Evolutionary conservation across 1,140 invertebrate genomes (phyloP), one percentile per base, ranked within the genome.

Genomic region (Ruditapes philippinarum): DNA sequence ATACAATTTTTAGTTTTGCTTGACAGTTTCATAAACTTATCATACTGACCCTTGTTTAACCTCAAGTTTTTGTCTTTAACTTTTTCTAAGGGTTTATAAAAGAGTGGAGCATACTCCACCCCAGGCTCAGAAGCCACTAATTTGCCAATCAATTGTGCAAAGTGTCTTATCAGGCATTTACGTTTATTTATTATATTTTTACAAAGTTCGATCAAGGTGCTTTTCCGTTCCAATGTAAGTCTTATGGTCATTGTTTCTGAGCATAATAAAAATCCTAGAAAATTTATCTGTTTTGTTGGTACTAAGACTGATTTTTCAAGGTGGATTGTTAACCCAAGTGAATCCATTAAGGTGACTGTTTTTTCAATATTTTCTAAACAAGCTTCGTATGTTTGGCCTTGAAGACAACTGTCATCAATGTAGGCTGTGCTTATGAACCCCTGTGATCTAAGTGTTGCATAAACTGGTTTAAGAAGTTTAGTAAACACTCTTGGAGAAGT

Each of bases 121-220:
- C n/a, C n/a, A n/a, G n/a, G n/a, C n/a, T n/a, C n/a, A n/a, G n/a
- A n/a, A n/a, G n/a, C n/a, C n/a, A n/a, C n/a, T 4, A 78, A 19
- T 49, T 78, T 78, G 11, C 74, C 74, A 14, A 78, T 51, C 38
- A 78, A 78, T 11, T 25, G 11, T 49, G 74, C 74, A 78, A 78
- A 78, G 7, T 42, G n/a, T 49, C 74, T 25, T 4, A 78, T 78
- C 5, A 28, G 12, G 14, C 12, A 36, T 49, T 42, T 78, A 11
- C 11, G 7, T 28, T 22, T 78, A 14, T 49, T 22, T 5, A 78
- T 25, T 12, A 78, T 11, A 4, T 7, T 19, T 42, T 22, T 17
- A n/a, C 74, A 78, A 7, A 42, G n/a, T 5, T 42, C 12, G 11
- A 49, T 78, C 4, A 78, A 12, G 7, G 25, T 36, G 7, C 19